phyloP scores from a whole-genome alignment of 1,140 invertebrate genomes.

The Subanguina moxae region DNA sequence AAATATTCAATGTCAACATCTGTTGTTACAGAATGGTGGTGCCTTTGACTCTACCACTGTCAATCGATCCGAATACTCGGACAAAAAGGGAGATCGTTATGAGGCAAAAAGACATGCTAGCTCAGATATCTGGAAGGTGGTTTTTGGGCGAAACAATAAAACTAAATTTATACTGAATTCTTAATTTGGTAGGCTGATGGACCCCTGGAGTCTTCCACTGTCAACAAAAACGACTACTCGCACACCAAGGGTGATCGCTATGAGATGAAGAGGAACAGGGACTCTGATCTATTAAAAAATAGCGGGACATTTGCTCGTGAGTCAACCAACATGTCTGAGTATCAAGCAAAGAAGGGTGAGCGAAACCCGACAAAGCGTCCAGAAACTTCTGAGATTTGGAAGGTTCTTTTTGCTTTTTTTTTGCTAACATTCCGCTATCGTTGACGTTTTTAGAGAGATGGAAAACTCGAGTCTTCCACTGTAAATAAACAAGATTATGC shows the following conservation, averaged over 20 bases:
- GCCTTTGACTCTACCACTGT: slow-evolving; percentile 21
- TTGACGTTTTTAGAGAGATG: not conserved
- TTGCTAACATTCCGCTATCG: too few relatives aligned
- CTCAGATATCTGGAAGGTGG: slow-evolving; percentile 26
- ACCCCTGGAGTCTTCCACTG: slow-evolving; percentile 8
- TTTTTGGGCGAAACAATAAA: slow-evolving; percentile 20
- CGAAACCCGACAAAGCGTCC: slow-evolving; percentile 18
- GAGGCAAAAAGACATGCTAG: slow-evolving; percentile 8
- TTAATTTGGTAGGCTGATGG: not conserved
- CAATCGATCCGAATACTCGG: slow-evolving; percentile 18
- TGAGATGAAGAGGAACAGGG: slow-evolving; percentile 25
- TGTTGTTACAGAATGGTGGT: slow-evolving; percentile 2
- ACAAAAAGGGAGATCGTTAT: slow-evolving; percentile 20
- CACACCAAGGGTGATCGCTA: slow-evolving; percentile 27
- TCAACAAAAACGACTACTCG: slow-evolving; percentile 15
- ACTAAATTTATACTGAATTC: slow-evolving; percentile 17
- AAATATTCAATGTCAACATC: not conserved
- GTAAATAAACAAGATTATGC: slow-evolving; percentile 19
- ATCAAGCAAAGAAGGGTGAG: slow-evolving; percentile 29
- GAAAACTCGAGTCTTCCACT: not conserved
- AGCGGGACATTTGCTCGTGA: slow-evolving; percentile 17
- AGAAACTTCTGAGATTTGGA: slow-evolving; percentile 31
- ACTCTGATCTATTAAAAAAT: slow-evolving; percentile 31
- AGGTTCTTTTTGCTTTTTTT: not conserved
- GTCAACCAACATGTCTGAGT: slow-evolving; percentile 17